Evolutionary conservation across 2,888 invertebrate species (phyloP), one percentile per base, ranked within the genome.

Genomic region (Chymomyza caudatula): DNA sequence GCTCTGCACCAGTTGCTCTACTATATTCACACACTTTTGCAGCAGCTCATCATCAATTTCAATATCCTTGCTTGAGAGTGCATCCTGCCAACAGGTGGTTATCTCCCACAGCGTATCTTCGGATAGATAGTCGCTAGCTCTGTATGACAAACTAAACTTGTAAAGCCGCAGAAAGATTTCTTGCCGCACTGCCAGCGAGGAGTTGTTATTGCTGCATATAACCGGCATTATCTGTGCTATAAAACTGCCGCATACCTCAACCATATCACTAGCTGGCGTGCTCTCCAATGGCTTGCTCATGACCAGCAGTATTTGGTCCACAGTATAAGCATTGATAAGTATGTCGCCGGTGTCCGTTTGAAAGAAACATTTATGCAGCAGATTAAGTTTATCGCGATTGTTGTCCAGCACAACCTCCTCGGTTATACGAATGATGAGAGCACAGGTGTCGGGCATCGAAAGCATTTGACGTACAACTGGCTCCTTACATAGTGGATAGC

Each of bases 81-180:
- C 91, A 87, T 92, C 93, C 80, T 92, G 92, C 93, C 93, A 93
- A 47, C 93, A 91, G 15, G 92, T 91, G 19, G 91, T 92, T 44
- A 92, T 89, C 88, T 93, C 93, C 91, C 91, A 91, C 74, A 93
- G 88, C 11, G 93, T 92, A 70, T 92, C 92, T 64, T 89, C 88
- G 0, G 89, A 88, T 15, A 90, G 71, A 65, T 82, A 79, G 55
- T 89, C 87, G 58, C 80, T 86, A 1, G 84, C 85, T 8, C 78
- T 84, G 43, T 87, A 87, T 65, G 90, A 88, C 65, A 92, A 89
- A 43, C 91, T 91, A 49, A 92, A 89, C 70, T 88, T 87, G 70
- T 92, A 92, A 22, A 93, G 78, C 15, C 90, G 88, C 3, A 92
- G 65, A 23, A 93, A 90, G 3, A 92, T 87, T 52, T 91, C 84